phyloP scores from a whole-genome alignment of 2,113 vertebrate genomes.

The Ifrita kowaldi region DNA sequence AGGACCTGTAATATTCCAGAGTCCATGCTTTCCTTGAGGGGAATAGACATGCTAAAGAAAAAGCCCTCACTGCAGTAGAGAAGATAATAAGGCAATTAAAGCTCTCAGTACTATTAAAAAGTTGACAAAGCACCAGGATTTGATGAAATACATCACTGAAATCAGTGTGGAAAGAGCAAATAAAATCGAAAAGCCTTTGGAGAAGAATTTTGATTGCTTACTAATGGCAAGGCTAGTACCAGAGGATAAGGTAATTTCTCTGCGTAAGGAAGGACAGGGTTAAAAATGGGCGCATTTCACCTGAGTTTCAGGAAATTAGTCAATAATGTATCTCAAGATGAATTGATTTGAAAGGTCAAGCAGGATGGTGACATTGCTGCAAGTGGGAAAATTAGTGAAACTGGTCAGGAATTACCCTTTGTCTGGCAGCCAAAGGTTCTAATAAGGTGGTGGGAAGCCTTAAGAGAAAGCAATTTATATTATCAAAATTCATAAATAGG shows the following conservation, averaged over 20 bases:
- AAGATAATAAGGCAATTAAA: constrained; percentile 69
- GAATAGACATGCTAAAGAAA: constrained; percentile 48
- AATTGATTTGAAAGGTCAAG: constrained; percentile 68
- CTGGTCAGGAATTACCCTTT: constrained; percentile 47
- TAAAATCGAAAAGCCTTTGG: constrained; percentile 67
- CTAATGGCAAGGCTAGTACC: constrained; percentile 56
- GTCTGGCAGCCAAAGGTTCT: constrained; percentile 37
- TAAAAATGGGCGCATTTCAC: constrained; percentile 59
- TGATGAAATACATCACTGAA: constrained; percentile 61
- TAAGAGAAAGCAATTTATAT: neutral
- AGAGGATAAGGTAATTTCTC: constrained; percentile 59
- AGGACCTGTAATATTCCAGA: constrained; percentile 9
- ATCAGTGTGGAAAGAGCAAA: constrained; percentile 38
- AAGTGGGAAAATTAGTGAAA: constrained; percentile 26
- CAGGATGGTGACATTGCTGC: constrained; percentile 5
- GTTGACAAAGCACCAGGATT: constrained; percentile 57
- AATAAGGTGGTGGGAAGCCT: constrained; percentile 5
- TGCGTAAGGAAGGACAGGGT: constrained; percentile 27
- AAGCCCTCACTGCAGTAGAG: constrained; percentile 16
- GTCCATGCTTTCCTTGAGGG: constrained; percentile 47
- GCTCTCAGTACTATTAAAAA: constrained; percentile 62
- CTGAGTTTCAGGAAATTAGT: constrained; percentile 62
- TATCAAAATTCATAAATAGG: constrained; percentile 16
- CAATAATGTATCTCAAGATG: constrained; percentile 56
- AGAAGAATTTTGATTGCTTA: constrained; percentile 68